Conservation (phyloP, 2,113 vertebrate species). For the Tachycineta bicolor region DNA sequence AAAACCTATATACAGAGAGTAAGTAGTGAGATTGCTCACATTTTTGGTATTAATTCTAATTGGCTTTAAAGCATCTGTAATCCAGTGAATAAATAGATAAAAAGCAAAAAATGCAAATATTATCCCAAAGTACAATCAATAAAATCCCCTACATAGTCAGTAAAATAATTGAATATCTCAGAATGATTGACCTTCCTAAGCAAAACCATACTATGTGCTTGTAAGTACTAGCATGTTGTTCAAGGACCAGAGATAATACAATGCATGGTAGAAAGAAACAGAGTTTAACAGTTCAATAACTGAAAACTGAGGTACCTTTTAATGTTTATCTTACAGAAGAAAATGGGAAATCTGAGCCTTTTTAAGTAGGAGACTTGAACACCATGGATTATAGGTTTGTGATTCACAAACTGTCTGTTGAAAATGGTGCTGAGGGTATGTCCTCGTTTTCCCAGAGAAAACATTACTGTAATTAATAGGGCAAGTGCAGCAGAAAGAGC, state of each 20-base stretch:
- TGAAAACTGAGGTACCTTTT: constrained; percentile 1
- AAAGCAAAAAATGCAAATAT: constrained; percentile 46
- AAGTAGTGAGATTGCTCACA: constrained; percentile 32
- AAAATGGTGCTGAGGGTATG: not conserved
- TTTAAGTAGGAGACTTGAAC: not conserved
- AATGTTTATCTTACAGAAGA: not conserved
- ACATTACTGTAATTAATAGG: not conserved
- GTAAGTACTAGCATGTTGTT: not conserved
- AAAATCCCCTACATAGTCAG: constrained; percentile 7
- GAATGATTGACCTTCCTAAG: not conserved
- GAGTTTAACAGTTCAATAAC: not conserved
- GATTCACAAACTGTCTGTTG: not conserved
- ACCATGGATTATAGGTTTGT: not conserved
- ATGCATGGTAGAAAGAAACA: not conserved
- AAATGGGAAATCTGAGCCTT: not conserved
- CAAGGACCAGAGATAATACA: not conserved
- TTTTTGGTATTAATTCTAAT: constrained; percentile 60
- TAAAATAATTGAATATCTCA: constrained; percentile 43
- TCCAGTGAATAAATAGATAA: constrained; percentile 34
- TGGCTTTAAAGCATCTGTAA: constrained; percentile 33
- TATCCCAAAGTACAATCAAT: constrained; percentile 49
- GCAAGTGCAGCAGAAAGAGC: not conserved
- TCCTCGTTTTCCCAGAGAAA: not conserved
- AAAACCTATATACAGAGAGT: constrained; percentile 66
- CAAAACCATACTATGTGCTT: not conserved